These are phyloP conservation scores for Neogale vison DNA, from an alignment of 2,113 vertebrate species.

Conservation along the genomic window DNA sequence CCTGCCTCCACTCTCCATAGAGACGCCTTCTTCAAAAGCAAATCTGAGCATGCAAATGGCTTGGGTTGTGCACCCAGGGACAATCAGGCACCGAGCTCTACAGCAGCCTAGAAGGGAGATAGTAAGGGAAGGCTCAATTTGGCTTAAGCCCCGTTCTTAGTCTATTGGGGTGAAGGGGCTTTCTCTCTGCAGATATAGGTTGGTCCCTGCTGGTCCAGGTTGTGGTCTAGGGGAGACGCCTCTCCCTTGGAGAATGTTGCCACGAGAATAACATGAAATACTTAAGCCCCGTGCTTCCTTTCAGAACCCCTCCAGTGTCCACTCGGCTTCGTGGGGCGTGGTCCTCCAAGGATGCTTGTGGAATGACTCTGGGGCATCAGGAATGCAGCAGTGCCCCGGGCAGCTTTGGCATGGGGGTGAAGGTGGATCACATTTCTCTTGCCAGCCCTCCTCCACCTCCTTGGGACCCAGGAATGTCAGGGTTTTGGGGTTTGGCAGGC, in stretches of 20 bases:
- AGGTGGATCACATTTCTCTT: not conserved
- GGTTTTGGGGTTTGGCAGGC: not conserved
- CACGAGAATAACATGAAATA: not conserved
- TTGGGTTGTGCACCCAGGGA: not conserved
- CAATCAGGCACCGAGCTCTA: not conserved
- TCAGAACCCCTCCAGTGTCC: not conserved
- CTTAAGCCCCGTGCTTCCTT: not conserved
- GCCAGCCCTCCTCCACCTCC: not conserved
- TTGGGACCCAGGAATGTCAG: not conserved
- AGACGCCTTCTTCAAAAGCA: not conserved
- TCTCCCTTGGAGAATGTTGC: not conserved
- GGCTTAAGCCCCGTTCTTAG: not conserved
- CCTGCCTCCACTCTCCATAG: not conserved
- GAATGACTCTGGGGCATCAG: not conserved
- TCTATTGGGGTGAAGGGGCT: not conserved
- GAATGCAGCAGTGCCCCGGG: not conserved
- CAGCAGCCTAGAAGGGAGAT: not conserved
- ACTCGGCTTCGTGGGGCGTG: not conserved
- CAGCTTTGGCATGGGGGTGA: not conserved
- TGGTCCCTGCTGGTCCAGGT: not conserved
- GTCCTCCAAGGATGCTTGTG: not conserved
- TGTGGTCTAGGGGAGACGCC: not conserved
- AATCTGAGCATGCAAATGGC: not conserved
- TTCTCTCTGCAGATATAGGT: not conserved
- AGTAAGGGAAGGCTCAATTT: not conserved